Base-by-base conservation (phyloP, 1,140 invertebrate genomes). In the Propsilocerus akamusi region DNA sequence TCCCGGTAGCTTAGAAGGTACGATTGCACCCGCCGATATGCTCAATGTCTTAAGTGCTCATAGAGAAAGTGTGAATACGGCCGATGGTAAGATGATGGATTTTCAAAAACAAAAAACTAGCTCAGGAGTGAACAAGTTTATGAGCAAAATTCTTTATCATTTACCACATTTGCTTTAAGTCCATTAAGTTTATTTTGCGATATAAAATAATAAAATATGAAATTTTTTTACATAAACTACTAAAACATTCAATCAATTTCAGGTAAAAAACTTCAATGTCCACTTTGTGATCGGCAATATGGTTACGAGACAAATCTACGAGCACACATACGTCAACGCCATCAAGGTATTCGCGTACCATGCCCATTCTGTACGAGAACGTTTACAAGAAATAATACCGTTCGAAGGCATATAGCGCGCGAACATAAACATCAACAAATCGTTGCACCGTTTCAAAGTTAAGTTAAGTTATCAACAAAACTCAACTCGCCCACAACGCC, bases 311-410 rank as follows among this genome's bases (percentile, higher is more conserved):
- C 86, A 60, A 92, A 92, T 63, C 68, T 92, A 58, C 77, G 87
- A 34, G 87, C 87, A 37, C 87, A 92, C 66, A 89, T 92, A 61
- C 70, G 86, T 46, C 86, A 90, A 61, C 77, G 86, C 58, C 86
- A 92, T 67, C 86, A 90, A 68, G 87, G 87, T 34, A 89, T 90
- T 53, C 74, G 86, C 8, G 86, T 89, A 57, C 85, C 83, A 4
- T 89, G 86, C 65, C 86, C 86, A 22, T 87, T 84, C 65, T 90
- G 86, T 67, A 72, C 80, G 57, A 78, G 87, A 49, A 90, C 86
- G n/a, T 92, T 92, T 68, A 92, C 87, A 50, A 76, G 87, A 54
- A 90, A 90, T 71, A 90, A 90, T 71, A 92, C 86, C 23, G 86
- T 89, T 55, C 73, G 86, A 26, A 76, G 86, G 46, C 86, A 90